Conservation (phyloP, 2,888 invertebrate species). For the Congeria kusceri region DNA sequence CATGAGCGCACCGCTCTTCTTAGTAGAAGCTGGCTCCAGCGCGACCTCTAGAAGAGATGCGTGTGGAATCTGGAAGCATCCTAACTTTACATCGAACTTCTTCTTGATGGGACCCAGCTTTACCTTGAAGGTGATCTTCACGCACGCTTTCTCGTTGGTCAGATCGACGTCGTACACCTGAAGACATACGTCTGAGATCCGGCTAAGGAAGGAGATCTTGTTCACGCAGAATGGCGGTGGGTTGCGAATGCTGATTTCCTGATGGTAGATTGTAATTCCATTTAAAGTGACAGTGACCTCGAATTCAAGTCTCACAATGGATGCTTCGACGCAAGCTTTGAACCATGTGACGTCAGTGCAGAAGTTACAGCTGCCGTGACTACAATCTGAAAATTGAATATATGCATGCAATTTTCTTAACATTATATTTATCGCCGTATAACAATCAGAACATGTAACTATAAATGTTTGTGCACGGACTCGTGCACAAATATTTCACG, state of each 20-base stretch:
- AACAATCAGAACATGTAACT: too few relatives aligned
- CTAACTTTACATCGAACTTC: background rate
- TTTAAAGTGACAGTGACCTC: background rate
- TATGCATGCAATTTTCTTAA: too few relatives aligned
- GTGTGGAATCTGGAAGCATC: background rate
- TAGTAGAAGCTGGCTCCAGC: too few relatives aligned
- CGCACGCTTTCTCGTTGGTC: background rate
- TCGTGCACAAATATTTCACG: too few relatives aligned
- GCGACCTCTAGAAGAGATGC: background rate
- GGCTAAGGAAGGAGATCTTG: background rate
- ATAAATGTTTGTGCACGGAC: too few relatives aligned
- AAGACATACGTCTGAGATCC: background rate
- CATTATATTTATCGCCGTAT: too few relatives aligned
- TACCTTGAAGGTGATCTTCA: constrained; percentile 2
- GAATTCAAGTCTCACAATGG: background rate
- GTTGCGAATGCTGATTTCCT: background rate
- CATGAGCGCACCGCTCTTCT: too few relatives aligned
- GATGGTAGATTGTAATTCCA: background rate
- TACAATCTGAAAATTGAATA: background rate
- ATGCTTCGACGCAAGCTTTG: background rate
- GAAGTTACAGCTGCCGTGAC: background rate
- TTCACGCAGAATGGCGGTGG: constrained; percentile 7
- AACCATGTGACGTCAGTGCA: background rate
- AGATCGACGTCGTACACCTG: constrained; percentile 5
- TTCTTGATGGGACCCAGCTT: background rate